These are phyloP conservation scores for Leguminivora glycinivorella DNA, from an alignment of 1,140 invertebrate genomes.

Conservation along the genomic window DNA sequence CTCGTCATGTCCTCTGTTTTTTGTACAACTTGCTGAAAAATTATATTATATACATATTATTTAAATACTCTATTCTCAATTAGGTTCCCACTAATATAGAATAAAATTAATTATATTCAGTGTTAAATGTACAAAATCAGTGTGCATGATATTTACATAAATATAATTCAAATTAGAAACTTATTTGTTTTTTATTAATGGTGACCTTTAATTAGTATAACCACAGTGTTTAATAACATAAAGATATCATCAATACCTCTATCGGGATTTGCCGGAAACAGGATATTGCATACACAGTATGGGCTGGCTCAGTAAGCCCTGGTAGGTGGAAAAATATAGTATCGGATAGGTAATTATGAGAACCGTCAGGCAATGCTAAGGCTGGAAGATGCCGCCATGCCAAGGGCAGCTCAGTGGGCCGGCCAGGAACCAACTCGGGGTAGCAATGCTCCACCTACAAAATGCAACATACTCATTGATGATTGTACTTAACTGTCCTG, in stretches of 20 bases:
- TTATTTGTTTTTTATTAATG: too few relatives aligned
- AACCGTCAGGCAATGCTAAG: constrained; percentile 97
- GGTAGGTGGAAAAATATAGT: constrained; percentile 98
- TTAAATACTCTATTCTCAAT: too few relatives aligned
- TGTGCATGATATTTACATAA: too few relatives aligned
- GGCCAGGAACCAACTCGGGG: constrained; percentile 90
- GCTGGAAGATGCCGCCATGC: constrained; percentile 98
- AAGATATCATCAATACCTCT: constrained; percentile 81
- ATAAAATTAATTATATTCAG: too few relatives aligned
- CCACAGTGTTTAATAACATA: too few relatives aligned
- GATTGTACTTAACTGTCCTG: neutral
- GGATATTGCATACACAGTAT: constrained; percentile 97
- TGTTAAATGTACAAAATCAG: too few relatives aligned
- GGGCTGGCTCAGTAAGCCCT: constrained; percentile 88
- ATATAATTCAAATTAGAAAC: too few relatives aligned
- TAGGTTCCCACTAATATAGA: too few relatives aligned
- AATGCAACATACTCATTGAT: neutral
- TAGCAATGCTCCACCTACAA: constrained; percentile 96
- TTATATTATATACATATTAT: constrained; percentile 18
- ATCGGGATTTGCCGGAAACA: constrained; percentile 99
- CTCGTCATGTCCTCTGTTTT: constrained; percentile 98
- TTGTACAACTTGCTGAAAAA: constrained; percentile 90
- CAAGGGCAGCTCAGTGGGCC: constrained; percentile 90
- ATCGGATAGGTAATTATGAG: constrained; percentile 97
- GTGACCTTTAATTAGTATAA: too few relatives aligned